Evolutionary conservation across 2,797 vertebrate genomes (phyloP).

Genomic region (Tapera naevia): DNA sequence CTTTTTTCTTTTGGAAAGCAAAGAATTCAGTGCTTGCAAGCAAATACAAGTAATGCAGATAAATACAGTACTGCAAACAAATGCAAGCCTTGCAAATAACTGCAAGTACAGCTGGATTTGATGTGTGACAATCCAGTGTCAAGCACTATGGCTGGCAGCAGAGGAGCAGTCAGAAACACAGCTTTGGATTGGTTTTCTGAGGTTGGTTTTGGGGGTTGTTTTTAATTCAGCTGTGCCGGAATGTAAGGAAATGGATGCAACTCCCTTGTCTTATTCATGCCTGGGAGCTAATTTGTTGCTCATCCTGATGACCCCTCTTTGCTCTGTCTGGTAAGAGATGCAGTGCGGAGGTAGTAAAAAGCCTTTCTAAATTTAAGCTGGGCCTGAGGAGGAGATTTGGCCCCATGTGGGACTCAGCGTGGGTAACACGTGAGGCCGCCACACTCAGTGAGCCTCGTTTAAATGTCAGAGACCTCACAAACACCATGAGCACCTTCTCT

Average conservation of each 20-base stretch:
- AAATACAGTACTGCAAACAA: too few species aligned
- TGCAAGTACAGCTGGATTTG: rapidly evolving
- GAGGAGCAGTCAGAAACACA: not conserved
- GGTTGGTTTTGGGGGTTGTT: not conserved
- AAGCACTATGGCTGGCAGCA: not conserved
- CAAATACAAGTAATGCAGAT: not conserved
- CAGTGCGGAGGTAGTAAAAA: not conserved
- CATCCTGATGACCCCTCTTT: not conserved
- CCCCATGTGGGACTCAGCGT: not conserved
- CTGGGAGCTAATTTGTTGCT: not conserved
- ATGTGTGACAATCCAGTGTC: rapidly evolving
- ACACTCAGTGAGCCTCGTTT: not conserved
- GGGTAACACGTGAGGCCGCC: slow-evolving; percentile 55
- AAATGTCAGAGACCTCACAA: slow-evolving; percentile 74
- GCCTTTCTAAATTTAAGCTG: not conserved
- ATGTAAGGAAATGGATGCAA: not conserved
- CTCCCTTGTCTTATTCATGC: not conserved
- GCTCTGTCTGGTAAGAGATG: not conserved
- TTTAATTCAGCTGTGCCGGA: not conserved
- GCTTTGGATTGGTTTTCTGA: not conserved
- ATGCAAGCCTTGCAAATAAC: not conserved
- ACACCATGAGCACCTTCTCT: slow-evolving; percentile 42
- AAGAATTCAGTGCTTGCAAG: not conserved
- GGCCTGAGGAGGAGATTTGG: slow-evolving; percentile 22
- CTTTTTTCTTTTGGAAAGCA: not conserved